A percentile compares a stretch with the other conserved stretches of the same genome.
Conservation (phyloP, 2,888 invertebrate species). For the Tipula confusa region DNA sequence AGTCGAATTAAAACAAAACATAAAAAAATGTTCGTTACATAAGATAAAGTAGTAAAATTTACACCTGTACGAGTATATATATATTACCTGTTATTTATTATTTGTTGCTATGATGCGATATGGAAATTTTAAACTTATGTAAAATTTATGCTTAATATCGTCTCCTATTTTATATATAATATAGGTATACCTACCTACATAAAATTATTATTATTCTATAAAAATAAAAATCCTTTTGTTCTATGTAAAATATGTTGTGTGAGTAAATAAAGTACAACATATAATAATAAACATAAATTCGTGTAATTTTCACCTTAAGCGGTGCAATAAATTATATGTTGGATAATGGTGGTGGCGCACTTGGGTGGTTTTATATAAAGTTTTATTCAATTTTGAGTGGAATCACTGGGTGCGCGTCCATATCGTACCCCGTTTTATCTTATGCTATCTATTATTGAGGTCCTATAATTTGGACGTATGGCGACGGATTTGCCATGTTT, state of each 20-base stretch:
- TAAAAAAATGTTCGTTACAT: background rate
- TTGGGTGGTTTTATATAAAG: background rate
- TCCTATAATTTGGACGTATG: too few species aligned
- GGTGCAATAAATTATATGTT: background rate
- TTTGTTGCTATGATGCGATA: constrained; percentile 20
- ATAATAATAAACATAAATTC: background rate
- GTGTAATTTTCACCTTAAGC: constrained; percentile 9
- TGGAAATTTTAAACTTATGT: background rate
- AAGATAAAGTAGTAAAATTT: background rate
- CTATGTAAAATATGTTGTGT: background rate
- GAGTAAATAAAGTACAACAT: background rate
- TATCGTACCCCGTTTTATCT: too few species aligned
- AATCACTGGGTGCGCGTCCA: too few species aligned
- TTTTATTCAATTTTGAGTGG: too few species aligned
- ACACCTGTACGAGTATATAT: background rate
- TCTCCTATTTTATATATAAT: background rate
- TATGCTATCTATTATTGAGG: too few species aligned
- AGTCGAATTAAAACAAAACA: background rate
- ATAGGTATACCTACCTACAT: background rate
- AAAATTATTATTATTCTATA: background rate
- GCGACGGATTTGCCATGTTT: too few species aligned
- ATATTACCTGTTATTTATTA: background rate
- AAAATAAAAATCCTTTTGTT: background rate
- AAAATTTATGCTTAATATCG: background rate
- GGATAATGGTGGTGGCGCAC: background rate